phyloP scores from a whole-genome alignment of 2,888 invertebrate genomes.

The Caenorhabditis sulstoni region DNA sequence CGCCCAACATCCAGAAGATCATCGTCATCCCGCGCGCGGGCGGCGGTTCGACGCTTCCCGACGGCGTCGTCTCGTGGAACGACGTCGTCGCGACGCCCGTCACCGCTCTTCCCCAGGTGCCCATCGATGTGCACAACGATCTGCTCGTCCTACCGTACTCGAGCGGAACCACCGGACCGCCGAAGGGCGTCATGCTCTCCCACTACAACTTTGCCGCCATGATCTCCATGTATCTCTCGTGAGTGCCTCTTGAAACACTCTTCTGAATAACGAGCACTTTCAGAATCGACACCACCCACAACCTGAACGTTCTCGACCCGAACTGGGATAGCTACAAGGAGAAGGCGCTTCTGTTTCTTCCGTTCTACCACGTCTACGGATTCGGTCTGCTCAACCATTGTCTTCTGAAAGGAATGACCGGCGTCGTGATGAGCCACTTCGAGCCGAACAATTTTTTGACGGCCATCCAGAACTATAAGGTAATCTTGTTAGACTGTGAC shows the following conservation, averaged over 20 bases:
- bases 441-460: slow-evolving; percentile 72
- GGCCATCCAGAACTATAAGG: slow-evolving; percentile 73
- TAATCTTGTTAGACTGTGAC: too few species aligned
- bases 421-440: slow-evolving; percentile 74
- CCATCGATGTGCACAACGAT: slow-evolving; percentile 68
- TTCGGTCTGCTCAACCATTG: slow-evolving; percentile 66
- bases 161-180: slow-evolving; percentile 77
- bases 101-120: slow-evolving; percentile 57
- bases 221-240: slow-evolving; percentile 70
- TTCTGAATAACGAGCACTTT: too few species aligned
- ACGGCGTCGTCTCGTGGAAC: slow-evolving; percentile 62
- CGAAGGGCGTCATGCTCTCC: slow-evolving; percentile 78
- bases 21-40: slow-evolving; percentile 64
- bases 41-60: slow-evolving; percentile 54
- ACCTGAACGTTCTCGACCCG: slow-evolving; percentile 57
- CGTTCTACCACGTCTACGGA: slow-evolving; percentile 80
- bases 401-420: slow-evolving; percentile 69
- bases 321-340: slow-evolving; percentile 71
- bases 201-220: slow-evolving; percentile 74
- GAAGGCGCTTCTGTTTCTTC: slow-evolving; percentile 71
- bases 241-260: slow-evolving; percentile 25
- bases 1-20: slow-evolving; percentile 65
- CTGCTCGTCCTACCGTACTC: slow-evolving; percentile 75
- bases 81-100: slow-evolving; percentile 62
- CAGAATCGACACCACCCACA: slow-evolving; percentile 60